Conservation (phyloP, 1,140 invertebrate genomes). For the Nasonia longicornis region DNA sequence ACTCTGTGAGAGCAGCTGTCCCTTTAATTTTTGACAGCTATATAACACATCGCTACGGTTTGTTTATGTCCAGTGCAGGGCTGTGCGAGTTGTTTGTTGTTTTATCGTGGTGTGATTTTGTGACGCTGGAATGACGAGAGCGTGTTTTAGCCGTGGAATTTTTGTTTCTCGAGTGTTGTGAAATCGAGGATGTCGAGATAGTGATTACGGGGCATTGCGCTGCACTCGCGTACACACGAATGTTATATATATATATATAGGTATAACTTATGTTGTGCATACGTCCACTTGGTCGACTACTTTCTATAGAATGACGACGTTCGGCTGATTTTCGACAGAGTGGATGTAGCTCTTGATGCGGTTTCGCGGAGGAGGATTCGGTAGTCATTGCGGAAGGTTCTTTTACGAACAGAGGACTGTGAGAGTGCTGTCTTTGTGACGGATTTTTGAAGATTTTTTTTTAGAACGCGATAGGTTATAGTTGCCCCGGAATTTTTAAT, state of each 20-base stretch:
- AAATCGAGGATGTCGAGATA: neutral
- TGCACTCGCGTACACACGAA: neutral
- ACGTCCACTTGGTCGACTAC: neutral
- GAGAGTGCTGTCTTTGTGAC: no score
- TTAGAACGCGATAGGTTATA: neutral
- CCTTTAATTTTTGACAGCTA: conserved; percentile 3
- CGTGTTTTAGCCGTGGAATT: no score
- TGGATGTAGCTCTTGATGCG: no score
- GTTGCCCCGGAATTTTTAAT: neutral
- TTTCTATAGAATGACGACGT: neutral
- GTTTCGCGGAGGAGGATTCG: no score
- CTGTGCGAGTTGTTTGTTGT: no score
- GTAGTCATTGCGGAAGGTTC: no score
- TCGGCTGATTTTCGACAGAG: neutral
- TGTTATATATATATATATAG: no score
- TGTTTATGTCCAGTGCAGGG: neutral
- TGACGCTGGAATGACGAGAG: no score
- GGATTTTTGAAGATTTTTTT: no score
- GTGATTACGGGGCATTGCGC: neutral
- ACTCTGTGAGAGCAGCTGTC: neutral
- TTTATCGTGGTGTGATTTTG: neutral
- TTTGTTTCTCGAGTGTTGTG: neutral
- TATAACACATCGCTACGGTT: neutral
- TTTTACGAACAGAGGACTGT: no score
- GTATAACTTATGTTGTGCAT: neutral